Percentiles rank a stretch among this genome's conserved stretches.
phyloP scores from a whole-genome alignment of 2,113 vertebrate species.

The Propithecus coquereli region DNA sequence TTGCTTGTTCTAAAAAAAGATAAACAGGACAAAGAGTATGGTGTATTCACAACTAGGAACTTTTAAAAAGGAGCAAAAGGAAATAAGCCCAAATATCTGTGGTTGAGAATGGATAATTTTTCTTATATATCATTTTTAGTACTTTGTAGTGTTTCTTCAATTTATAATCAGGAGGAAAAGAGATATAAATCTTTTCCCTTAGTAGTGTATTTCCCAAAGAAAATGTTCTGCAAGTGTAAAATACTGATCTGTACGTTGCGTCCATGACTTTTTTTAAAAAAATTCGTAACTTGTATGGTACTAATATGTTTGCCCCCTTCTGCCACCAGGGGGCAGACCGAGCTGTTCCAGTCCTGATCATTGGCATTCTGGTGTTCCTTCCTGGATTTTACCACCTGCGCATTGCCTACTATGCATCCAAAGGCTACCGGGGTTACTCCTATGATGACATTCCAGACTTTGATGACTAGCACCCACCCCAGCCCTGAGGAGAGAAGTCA shows the following conservation, averaged over 20 bases:
- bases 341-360: constrained; percentile 94
- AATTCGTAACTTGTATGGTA: neutral
- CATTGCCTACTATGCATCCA: constrained; percentile 96
- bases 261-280: neutral
- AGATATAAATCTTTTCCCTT: neutral
- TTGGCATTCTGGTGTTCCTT: constrained; percentile 96
- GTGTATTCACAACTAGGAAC: neutral
- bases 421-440: constrained; percentile 96
- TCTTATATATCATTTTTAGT: neutral
- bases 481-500: neutral
- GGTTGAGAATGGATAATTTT: neutral
- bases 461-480: constrained; percentile 85
- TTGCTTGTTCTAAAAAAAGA: neutral
- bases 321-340: constrained; percentile 89
- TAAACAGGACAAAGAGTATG: neutral
- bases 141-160: neutral
- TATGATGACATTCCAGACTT: constrained; percentile 99
- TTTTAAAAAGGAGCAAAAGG: neutral
- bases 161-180: neutral
- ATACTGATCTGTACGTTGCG: neutral
- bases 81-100: neutral
- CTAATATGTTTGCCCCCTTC: constrained; percentile 54
- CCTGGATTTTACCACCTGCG: constrained; percentile 97
- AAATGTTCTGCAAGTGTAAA: neutral
- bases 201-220: neutral